Percentiles rank a stretch among this genome's conserved stretches.
Conservation (phyloP, 2,797 vertebrate genomes). For the Acipenser oxyrinchus region DNA sequence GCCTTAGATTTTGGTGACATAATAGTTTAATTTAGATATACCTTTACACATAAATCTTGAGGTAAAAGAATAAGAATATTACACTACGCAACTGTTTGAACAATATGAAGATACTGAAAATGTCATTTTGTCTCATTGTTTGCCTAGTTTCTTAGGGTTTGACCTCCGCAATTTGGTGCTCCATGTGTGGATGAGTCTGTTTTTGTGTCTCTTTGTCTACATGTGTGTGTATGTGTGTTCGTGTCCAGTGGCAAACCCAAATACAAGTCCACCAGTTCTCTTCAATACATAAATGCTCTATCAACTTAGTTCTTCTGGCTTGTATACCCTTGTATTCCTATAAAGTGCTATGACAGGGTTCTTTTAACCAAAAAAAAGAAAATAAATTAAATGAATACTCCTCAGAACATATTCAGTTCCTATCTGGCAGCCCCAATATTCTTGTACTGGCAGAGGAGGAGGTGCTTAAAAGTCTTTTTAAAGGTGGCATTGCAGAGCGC, state of each 20-base stretch:
- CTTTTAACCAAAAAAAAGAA: constrained; percentile 36
- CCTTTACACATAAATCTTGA: too few relatives aligned
- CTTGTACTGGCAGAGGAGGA: constrained; percentile 95
- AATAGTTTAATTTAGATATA: too few relatives aligned
- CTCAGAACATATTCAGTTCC: constrained; percentile 11
- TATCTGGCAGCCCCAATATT: constrained; percentile 89
- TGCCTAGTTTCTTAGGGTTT: too few relatives aligned
- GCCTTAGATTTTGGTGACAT: too few relatives aligned
- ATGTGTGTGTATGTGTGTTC: neutral
- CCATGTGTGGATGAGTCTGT: too few relatives aligned
- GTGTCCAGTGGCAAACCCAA: neutral
- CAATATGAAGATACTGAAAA: too few relatives aligned
- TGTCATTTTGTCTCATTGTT: too few relatives aligned
- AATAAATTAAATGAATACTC: constrained; percentile 31
- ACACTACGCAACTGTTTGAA: too few relatives aligned
- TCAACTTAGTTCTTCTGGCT: constrained; percentile 32
- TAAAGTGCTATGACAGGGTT: constrained; percentile 67
- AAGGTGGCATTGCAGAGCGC: constrained; percentile 95
- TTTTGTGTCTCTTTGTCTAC: too few relatives aligned
- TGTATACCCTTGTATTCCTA: constrained; percentile 41
- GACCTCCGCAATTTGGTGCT: too few relatives aligned
- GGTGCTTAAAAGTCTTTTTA: constrained; percentile 98
- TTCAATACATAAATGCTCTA: constrained; percentile 9
- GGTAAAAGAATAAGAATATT: too few relatives aligned
- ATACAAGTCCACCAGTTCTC: neutral